A percentile compares a stretch with the other conserved stretches of the same genome.
Evolutionary conservation across 2,888 invertebrate species (phyloP).

Genomic region (Hedya salicella): DNA sequence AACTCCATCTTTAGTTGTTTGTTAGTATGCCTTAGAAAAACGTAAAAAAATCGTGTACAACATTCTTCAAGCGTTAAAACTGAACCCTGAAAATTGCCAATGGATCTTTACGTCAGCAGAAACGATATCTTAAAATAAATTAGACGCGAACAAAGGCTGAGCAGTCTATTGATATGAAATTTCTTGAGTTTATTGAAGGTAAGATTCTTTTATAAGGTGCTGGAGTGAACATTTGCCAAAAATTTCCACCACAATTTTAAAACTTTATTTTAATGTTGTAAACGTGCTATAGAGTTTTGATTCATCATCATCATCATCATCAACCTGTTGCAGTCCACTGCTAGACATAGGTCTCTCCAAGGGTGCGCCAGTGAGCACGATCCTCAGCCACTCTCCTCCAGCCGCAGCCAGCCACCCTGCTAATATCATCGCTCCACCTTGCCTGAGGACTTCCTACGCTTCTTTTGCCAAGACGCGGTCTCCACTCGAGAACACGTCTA

Average conservation of each 20-base stretch:
- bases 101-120: slow-evolving; percentile 23
- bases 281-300: neutral
- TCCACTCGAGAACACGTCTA: too few species aligned
- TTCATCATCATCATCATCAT: too few species aligned
- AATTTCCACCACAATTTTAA: neutral
- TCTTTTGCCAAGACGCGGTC: too few species aligned
- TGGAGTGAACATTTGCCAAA: neutral
- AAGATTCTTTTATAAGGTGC: slow-evolving; percentile 12
- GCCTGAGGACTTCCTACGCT: too few species aligned
- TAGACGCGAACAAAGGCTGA: slow-evolving; percentile 23
- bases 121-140: slow-evolving; percentile 33
- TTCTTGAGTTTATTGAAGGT: slow-evolving; percentile 23
- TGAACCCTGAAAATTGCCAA: slow-evolving; percentile 11
- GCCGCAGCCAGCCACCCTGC: too few species aligned
- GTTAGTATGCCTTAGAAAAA: too few species aligned
- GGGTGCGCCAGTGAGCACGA: too few species aligned
- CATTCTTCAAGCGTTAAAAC: neutral
- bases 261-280: neutral
- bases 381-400: too few species aligned
- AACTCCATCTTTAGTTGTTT: too few species aligned
- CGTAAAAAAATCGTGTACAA: neutral
- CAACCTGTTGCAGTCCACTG: too few species aligned
- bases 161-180: slow-evolving; percentile 22
- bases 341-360: too few species aligned
- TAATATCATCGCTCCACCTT: too few species aligned